Evolutionary conservation across 2,888 invertebrate species (phyloP).

Genomic region (Caenorhabditis drosophilae): DNA sequence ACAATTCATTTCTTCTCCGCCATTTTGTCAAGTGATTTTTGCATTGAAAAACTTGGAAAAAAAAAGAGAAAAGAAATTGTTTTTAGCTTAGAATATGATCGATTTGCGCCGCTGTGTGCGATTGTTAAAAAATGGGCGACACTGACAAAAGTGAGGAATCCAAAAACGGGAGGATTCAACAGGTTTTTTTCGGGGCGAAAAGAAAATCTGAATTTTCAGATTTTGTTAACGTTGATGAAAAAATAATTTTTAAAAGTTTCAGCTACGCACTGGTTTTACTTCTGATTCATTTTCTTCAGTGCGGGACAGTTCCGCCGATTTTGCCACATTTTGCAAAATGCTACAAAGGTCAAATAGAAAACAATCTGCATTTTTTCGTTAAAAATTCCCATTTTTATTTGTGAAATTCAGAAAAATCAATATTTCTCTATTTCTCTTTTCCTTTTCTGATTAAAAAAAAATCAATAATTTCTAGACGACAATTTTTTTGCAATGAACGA

Average conservation of each 20-base stretch:
- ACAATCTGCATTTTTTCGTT: no score
- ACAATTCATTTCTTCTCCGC: slow-evolving; percentile 43
- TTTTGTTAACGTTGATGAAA: not conserved
- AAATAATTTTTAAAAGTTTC: slow-evolving; percentile 10
- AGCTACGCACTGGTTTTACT: slow-evolving; percentile 66
- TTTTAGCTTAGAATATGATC: no score
- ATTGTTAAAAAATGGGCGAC: slow-evolving; percentile 50
- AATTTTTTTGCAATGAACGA: slow-evolving; percentile 32
- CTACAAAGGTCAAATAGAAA: no score
- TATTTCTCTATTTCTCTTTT: no score
- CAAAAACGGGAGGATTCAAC: slow-evolving; percentile 44
- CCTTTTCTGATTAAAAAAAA: no score
- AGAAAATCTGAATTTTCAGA: not conserved
- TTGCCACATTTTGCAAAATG: slow-evolving; percentile 62
- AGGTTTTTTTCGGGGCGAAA: slow-evolving; percentile 19
- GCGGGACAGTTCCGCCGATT: slow-evolving; percentile 57
- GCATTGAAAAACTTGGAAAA: not conserved
- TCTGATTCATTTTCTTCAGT: slow-evolving; percentile 66
- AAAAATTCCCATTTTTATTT: no score
- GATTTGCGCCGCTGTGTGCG: slow-evolving; percentile 27
- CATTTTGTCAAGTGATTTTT: slow-evolving; percentile 24
- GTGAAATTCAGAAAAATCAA: no score
- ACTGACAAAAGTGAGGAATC: slow-evolving; percentile 37
- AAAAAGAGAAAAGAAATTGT: no score
- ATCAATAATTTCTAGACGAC: slow-evolving; percentile 2